Evolutionary conservation across 2,113 vertebrate genomes (phyloP), one percentile per base, ranked within the genome.

Genomic region (Festucalex cinctus): DNA sequence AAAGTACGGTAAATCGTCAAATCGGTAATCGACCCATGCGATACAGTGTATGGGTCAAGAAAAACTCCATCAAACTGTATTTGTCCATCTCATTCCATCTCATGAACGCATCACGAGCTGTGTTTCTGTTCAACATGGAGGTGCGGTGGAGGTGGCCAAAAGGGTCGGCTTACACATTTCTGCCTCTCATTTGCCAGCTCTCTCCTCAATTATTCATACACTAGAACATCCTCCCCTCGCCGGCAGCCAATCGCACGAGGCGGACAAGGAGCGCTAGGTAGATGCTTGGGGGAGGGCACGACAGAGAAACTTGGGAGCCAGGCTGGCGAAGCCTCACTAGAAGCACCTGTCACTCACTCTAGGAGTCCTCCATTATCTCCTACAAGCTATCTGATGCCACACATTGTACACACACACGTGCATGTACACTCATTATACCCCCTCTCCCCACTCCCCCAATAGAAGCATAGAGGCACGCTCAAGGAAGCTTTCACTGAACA

Each of bases 181-280:
- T 83, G 66, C 63, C 62, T 51, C 81, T 63, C 66, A 76, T 61
- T 60, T 74, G 66, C 77, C 66, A 71, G 71, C 56, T 63, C 58
- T 74, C 76, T 78, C 49, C 74, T 90, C 78, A 86, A 90, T 90
- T 88, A 89, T 89, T 89, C 79, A 88, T 90, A 78, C 73, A 68
- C 74, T 66, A 69, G 84, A 85, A 85, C 85, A 83, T 89, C 86
- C 80, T 83, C 71, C 84, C 44, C 36, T 48, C 65, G 61, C 39
- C 41, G 26, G 22, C 46, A 68, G 67, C 86, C 87, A 88, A 86
- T 89, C 72, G 78, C 51, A 46, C 37, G n/a, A 56, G 49, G 73
- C 16, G 12, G 37, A 69, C 64, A 72, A 69, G 77, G 71, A 72
- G 53, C 19, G n/a, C n/a, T 43, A 43, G 61, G 36, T 43, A 26